Evolutionary conservation across 2,888 invertebrate genomes (phyloP).

Genomic region (Subacronicta megacephala): DNA sequence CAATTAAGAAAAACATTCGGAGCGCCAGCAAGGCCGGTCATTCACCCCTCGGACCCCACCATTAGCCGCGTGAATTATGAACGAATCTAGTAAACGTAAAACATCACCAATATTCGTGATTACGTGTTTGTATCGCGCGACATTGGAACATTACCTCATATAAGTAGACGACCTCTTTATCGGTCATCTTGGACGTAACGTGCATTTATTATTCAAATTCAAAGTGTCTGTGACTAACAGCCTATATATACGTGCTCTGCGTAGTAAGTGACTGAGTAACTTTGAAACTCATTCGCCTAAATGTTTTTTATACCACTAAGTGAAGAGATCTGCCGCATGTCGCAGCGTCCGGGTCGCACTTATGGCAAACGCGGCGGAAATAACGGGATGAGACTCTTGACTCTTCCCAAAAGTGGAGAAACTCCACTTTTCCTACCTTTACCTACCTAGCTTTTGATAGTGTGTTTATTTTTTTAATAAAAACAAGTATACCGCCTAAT

Average conservation of each 20-base stretch:
- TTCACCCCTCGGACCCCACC: constrained; percentile 64
- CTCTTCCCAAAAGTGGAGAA: too few species aligned
- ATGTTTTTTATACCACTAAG: constrained; percentile 21
- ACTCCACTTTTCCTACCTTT: too few species aligned
- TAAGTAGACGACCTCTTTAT: constrained; percentile 80
- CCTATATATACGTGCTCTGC: constrained; percentile 67
- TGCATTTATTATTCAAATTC: constrained; percentile 83
- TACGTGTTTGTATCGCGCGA: constrained; percentile 43
- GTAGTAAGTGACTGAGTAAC: constrained; percentile 51
- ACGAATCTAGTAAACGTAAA: constrained; percentile 47
- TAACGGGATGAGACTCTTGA: too few species aligned
- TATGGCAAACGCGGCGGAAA: too few species aligned
- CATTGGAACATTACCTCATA: constrained; percentile 78
- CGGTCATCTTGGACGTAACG: constrained; percentile 83
- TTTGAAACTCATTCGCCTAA: constrained; percentile 56
- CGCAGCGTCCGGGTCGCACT: too few species aligned
- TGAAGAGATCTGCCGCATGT: too few species aligned
- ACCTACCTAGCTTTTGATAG: too few species aligned
- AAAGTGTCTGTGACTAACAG: constrained; percentile 75
- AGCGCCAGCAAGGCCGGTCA: constrained; percentile 79
- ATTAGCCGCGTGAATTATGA: constrained; percentile 65
- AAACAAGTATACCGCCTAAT: too few species aligned
- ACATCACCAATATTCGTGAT: constrained; percentile 33
- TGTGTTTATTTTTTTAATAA: too few species aligned
- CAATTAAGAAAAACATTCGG: constrained; percentile 76